Base-by-base conservation (phyloP, 2,888 invertebrate genomes). In the Camponotus fellah region DNA sequence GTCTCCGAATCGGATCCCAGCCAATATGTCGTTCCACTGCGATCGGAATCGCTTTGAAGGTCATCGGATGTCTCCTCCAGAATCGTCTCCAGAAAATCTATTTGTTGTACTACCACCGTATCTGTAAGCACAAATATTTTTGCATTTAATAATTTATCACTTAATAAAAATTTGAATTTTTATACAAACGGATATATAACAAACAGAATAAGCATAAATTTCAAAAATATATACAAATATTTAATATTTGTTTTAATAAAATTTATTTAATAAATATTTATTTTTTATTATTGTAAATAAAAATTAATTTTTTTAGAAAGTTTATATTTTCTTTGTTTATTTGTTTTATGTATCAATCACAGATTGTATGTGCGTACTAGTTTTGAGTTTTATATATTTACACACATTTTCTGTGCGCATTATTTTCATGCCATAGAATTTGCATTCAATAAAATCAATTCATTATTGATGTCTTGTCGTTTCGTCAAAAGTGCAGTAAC, bases 61-160 rank as follows among this genome's bases (percentile, higher is more conserved):
- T 98, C 98, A 95, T 98, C 98, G 90, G 98, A 97, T 26, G 98
- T 98, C 95, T 98, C 98, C 95, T 98, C 98, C 92, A 98, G 96
- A 94, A 98, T 98, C 40, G 98, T 98, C 95, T 98, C 98, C 95
- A 98, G 96, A 95, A 97, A 97, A 93, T 97, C 96, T 90, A 96
- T 96, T 91, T 96, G 96, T 92, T 96, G 96, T 92, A 93, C 92
- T 49, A 93, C 83, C 89, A 93, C 91, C 49, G 92, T 91, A 82
- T 88, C 91, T 87, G 80, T 0, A 84, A 89, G 46, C 53, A n/a
- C 2, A 40, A 43, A 3, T 0, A 4, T 56, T 2, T 0, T 32
- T 10, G n/a, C 34, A 32, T 14, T 8, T n/a, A 6, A 53, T n/a
- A 53, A 53, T 3, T 34, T 46, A 12, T 46, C 17, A 21, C 49